These are phyloP conservation scores for Drosophila simulans DNA, from an alignment of 1,140 invertebrate genomes.

Conservation along the genomic window DNA sequence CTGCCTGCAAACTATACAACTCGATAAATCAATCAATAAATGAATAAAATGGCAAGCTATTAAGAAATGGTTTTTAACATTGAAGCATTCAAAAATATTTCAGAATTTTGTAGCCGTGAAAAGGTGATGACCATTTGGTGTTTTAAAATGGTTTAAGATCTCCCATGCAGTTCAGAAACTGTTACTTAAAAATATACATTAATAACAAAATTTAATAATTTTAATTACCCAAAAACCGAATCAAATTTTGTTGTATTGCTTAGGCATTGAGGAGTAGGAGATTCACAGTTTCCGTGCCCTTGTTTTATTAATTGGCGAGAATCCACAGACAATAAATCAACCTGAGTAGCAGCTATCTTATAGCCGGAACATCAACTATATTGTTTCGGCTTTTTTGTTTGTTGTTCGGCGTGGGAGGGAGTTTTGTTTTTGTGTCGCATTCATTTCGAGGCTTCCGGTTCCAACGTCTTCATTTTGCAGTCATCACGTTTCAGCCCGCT, in stretches of 20 bases:
- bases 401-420: neutral
- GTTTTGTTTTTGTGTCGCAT: constrained; percentile 19
- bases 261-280: constrained; percentile 1
- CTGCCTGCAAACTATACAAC: too few relatives aligned
- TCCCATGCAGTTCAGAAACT: too few relatives aligned
- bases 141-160: too few relatives aligned
- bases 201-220: neutral
- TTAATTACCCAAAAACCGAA: neutral
- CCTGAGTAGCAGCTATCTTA: constrained; percentile 36
- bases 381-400: constrained; percentile 9
- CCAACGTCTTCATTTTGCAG: constrained; percentile 61
- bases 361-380: constrained; percentile 34
- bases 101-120: too few relatives aligned
- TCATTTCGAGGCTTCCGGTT: constrained; percentile 13
- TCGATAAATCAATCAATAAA: too few relatives aligned
- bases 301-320: constrained; percentile 23
- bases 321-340: constrained; percentile 38
- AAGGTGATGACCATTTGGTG: too few relatives aligned
- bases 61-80: too few relatives aligned
- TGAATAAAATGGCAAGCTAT: too few relatives aligned
- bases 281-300: constrained; percentile 11
- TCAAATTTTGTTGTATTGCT: neutral
- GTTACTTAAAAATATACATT: neutral
- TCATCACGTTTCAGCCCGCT: constrained; percentile 52
- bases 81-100: too few relatives aligned